Evolutionary conservation across 2,888 invertebrate genomes (phyloP), one percentile per base, ranked within the genome.

Genomic region (Andrena flavipes): DNA sequence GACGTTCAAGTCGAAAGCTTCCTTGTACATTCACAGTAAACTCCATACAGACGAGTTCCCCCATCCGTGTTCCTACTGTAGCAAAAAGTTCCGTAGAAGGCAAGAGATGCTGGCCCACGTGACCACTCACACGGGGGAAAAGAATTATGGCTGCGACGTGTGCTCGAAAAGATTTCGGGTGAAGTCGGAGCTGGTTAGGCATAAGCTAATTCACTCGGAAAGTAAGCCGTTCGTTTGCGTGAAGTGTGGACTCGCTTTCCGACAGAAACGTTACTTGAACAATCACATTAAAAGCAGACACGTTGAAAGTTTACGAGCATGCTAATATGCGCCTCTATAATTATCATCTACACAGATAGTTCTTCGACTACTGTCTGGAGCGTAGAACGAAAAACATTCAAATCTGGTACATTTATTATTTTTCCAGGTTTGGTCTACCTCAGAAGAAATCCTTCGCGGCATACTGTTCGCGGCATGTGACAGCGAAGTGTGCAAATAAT

Each of bases 171-270:
- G 94, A 35, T 96, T 96, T 90, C 93, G 95, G 1, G 90, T 96
- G 80, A 95, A 95, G 59, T 95, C 95, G 87, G 96, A 96, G 88
- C 92, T 96, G 29, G 94, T 94, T 88, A 94, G 95, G 69, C 96
- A 96, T 88, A 93, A 93, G 64, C 92, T 95, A 3, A 93, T 95
- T 62, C 95, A 95, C 89, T 95, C 94, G 1, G 94, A 95, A 71
- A 94, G 94, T 30, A 95, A 95, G 84, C 95, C 95, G 5, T 95
- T 94, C 84, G 88, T 91, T 54, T 95, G 95, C 88, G 88, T 89
- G 3, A 91, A 92, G 16, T 95, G 95, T 86, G 94, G 94, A 2
- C 85, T 94, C n/a, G 92, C 93, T 56, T 95, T 95, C 87, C 93
- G 95, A 68, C 95, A 95, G 88, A 95, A 95, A 85, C 92, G 95